Evolutionary conservation across 2,797 vertebrate species (phyloP).

Genomic region (Sebastes alutus): DNA sequence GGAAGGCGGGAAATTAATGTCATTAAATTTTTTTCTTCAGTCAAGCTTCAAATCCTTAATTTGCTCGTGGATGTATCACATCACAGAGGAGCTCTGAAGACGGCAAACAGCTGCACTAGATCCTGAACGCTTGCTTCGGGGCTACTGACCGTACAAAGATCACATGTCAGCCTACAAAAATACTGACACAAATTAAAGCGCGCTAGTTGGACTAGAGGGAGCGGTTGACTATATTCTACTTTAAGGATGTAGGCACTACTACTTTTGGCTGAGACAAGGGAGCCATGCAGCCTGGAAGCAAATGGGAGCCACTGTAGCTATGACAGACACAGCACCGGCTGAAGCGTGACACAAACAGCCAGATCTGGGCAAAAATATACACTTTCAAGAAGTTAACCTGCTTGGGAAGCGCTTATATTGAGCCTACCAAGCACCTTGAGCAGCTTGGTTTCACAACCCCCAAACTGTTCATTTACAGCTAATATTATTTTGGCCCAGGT

Average conservation of each 20-base stretch:
- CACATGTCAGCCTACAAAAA: conserved; percentile 14
- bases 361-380: conserved; percentile 78
- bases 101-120: conserved; percentile 26
- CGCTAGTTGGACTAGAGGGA: conserved; percentile 14
- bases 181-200: conserved; percentile 25
- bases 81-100: neutral
- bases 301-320: conserved; percentile 79
- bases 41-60: conserved; percentile 37
- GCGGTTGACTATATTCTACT: conserved; percentile 41
- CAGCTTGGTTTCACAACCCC: conserved; percentile 4
- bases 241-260: conserved; percentile 34
- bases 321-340: conserved; percentile 59
- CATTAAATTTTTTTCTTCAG: conserved; percentile 36
- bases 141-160: conserved; percentile 19
- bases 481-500: conserved; percentile 76
- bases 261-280: conserved; percentile 62
- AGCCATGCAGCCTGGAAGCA: conserved; percentile 91
- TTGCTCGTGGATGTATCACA: conserved; percentile 12
- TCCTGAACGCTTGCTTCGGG: conserved; percentile 12
- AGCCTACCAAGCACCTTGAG: conserved; percentile 4
- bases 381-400: conserved; percentile 9
- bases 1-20: conserved; percentile 35
- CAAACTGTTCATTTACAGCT: conserved; percentile 3
- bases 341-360: conserved; percentile 68
- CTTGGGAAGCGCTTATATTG: neutral